Evolutionary conservation across 2,888 invertebrate genomes (phyloP).

Genomic region (Amorpha juglandis): DNA sequence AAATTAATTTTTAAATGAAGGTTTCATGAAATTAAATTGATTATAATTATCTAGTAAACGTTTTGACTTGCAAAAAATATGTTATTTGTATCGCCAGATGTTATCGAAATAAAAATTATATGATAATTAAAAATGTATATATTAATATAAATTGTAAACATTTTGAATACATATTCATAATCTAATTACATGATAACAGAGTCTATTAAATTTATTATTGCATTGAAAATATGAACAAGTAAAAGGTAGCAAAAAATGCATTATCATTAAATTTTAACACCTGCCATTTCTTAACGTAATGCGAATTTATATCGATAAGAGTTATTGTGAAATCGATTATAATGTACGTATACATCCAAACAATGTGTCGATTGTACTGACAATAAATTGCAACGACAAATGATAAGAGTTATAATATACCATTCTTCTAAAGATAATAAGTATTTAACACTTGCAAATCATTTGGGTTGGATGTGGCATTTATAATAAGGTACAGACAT

Average conservation of each 20-base stretch:
- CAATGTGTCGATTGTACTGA: slow-evolving; percentile 41
- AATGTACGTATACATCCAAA: slow-evolving; percentile 38
- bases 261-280: slow-evolving; percentile 2
- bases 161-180: not conserved
- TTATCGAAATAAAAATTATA: not conserved
- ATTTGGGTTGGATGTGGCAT: not conserved
- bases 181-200: not conserved
- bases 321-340: slow-evolving; percentile 11
- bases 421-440: not conserved
- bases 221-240: not conserved
- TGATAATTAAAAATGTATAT: no score
- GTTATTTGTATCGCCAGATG: not conserved
- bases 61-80: not conserved
- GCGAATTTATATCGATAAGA: slow-evolving; percentile 6
- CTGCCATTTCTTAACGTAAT: slow-evolving; percentile 7
- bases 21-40: not conserved
- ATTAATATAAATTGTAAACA: no score
- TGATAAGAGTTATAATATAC: slow-evolving; percentile 10
- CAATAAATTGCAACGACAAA: slow-evolving; percentile 25
- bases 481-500: not conserved
- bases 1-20: not conserved
- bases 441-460: no score
- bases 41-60: not conserved
- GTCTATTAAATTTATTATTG: not conserved
- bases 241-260: not conserved